Evolutionary conservation across 2,797 vertebrate genomes (phyloP), one percentile per base, ranked within the genome.

Genomic region (Lycodopsis pacificus): DNA sequence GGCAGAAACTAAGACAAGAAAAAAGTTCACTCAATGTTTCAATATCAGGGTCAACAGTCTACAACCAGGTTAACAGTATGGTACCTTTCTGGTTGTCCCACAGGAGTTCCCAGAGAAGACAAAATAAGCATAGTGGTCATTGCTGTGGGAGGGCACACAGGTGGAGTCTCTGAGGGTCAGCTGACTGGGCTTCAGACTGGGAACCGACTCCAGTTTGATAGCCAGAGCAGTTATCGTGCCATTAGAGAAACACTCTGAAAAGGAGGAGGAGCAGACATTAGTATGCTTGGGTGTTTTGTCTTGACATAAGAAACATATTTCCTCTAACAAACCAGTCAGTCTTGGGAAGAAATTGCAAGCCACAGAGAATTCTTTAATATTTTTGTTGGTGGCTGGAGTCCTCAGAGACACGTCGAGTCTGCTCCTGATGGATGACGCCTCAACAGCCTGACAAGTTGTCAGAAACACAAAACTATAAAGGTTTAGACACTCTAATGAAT

Each of bases 181-280:
- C 32, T 72, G 73, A 61, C 88, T 86, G 1, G 87, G 89, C 36
- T 94, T 80, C 83, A 97, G 75, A 38, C 83, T 84, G 57, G 91
- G 88, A 66, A 90, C 70, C 0, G 90, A 91, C 56, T 81, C 89
- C 10, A 95, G 54, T 83, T 95, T 97, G 20, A 95, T 7, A 36
- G 94, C 95, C 42, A 94, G 79, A 30, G 96, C 80, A 0, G 93
- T 85, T 54, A 96, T 93, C 1, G 94, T 96, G 1, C 96, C 96
- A 53, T 95, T 95, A 13, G 96, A 89, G 17, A 94, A 90, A 81
- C 96, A 97, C 36, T 92, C 96, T 97, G 82, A 12, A 78, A 75
- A 56, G 30, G n/a, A 32, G 0, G 1, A 61, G 0, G 12, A 27
- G 7, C 15, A 17, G 5, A 20, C 1, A 2, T 71, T 3, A 68